phyloP scores from a whole-genome alignment of 2,797 vertebrate species.

The Pelodytes ibericus region DNA sequence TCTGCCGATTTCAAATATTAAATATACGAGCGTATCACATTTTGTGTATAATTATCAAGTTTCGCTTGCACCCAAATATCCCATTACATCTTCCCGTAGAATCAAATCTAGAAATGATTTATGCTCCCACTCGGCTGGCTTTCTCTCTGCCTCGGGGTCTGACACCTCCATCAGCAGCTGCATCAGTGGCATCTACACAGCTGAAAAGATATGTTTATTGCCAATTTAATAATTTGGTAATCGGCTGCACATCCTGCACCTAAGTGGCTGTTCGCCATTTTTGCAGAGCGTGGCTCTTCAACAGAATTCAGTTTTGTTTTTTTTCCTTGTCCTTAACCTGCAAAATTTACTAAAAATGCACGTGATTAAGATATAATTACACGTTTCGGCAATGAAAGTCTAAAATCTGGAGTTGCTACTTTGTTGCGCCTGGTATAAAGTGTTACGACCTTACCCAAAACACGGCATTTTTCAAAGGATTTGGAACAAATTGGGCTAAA shows the following conservation, averaged over 20 bases:
- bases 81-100: neutral
- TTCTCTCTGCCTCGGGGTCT: neutral
- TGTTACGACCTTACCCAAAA: too few relatives aligned
- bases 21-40: neutral
- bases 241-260: neutral
- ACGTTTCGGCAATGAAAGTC: too few relatives aligned
- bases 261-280: neutral
- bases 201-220: neutral
- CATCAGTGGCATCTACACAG: neutral
- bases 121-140: neutral
- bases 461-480: too few relatives aligned
- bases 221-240: neutral
- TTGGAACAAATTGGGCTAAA: too few relatives aligned
- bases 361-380: too few relatives aligned
- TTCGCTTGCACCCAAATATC: neutral
- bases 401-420: too few relatives aligned
- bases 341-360: too few relatives aligned
- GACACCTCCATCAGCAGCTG: neutral
- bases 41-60: neutral
- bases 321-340: too few relatives aligned
- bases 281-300: neutral
- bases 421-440: too few relatives aligned
- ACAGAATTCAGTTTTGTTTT: too few relatives aligned
- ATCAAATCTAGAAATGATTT: neutral
- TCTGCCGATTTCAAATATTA: slow-evolving; percentile 1